Conservation (phyloP, 2,797 vertebrate species). For the Enteromius treurensis region DNA sequence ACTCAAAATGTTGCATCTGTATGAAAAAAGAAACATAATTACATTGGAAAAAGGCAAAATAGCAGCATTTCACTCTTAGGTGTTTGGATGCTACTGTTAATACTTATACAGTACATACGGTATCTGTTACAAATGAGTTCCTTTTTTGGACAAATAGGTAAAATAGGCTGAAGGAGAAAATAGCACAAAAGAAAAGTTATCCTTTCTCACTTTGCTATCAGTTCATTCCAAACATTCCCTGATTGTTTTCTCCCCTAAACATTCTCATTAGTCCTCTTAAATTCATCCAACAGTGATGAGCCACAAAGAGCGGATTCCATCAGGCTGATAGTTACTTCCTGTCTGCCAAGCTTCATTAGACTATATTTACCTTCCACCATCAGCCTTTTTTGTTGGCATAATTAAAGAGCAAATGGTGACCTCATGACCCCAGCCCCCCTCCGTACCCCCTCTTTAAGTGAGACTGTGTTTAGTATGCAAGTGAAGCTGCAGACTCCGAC, state of each 20-base stretch:
- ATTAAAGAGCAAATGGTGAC: constrained; percentile 75
- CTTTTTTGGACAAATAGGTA: not conserved
- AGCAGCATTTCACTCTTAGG: not conserved
- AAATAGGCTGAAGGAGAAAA: not conserved
- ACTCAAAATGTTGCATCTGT: not conserved
- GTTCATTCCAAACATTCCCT: constrained; percentile 7
- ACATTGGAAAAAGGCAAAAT: not conserved
- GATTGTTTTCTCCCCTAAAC: constrained; percentile 27
- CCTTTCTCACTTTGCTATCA: not conserved
- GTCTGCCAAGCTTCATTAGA: constrained; percentile 68
- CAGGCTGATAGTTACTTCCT: constrained; percentile 60
- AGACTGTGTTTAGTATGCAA: constrained; percentile 60
- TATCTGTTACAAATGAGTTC: not conserved
- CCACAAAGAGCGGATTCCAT: constrained; percentile 51
- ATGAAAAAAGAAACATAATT: not conserved
- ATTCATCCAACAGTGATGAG: constrained; percentile 23
- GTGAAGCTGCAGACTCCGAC: constrained; percentile 35
- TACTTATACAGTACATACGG: not conserved
- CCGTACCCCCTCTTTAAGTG: constrained; percentile 41
- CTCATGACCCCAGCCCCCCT: constrained; percentile 42
- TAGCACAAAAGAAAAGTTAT: not conserved
- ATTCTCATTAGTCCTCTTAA: constrained; percentile 37
- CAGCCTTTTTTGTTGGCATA: constrained; percentile 70
- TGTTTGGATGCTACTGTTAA: not conserved
- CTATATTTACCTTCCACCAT: constrained; percentile 70